These are phyloP conservation scores for Diadegma fenestrale DNA, from an alignment of 2,888 invertebrate species.

Conservation along the genomic window DNA sequence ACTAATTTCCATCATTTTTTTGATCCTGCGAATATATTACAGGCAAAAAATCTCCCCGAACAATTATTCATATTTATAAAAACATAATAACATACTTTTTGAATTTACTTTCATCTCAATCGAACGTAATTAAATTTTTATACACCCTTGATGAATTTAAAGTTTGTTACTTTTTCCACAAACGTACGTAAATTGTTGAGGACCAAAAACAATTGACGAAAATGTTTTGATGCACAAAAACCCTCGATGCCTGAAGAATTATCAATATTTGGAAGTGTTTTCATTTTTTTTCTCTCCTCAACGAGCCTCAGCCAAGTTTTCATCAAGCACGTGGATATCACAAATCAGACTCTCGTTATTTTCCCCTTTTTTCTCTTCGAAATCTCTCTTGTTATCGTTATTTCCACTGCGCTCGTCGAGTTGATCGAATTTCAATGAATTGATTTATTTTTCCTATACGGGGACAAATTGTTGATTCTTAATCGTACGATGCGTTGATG, in stretches of 20 bases:
- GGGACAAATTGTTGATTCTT: not conserved
- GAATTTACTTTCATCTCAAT: not conserved
- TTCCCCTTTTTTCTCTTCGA: not conserved
- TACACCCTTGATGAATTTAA: not conserved
- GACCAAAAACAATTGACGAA: not conserved
- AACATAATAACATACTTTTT: not conserved
- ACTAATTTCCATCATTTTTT: not conserved
- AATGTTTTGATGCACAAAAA: not conserved
- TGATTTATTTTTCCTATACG: not conserved
- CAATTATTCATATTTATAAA: not conserved
- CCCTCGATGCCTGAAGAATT: constrained; percentile 40
- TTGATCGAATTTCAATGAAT: constrained; percentile 51
- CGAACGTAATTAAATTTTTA: not conserved
- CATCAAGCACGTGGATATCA: constrained; percentile 27
- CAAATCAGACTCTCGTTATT: constrained; percentile 36
- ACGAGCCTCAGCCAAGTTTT: constrained; percentile 61
- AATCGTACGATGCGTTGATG: constrained; percentile 19
- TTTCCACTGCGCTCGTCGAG: constrained; percentile 30
- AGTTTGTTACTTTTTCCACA: not conserved
- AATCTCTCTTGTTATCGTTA: constrained; percentile 6
- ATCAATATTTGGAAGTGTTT: constrained; percentile 67
- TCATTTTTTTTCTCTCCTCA: constrained; percentile 31
- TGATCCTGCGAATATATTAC: not conserved
- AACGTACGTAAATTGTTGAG: not conserved
- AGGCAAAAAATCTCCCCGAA: not conserved